Evolutionary conservation across 2,888 invertebrate species (phyloP).

Genomic region (Chrysolina americana): DNA sequence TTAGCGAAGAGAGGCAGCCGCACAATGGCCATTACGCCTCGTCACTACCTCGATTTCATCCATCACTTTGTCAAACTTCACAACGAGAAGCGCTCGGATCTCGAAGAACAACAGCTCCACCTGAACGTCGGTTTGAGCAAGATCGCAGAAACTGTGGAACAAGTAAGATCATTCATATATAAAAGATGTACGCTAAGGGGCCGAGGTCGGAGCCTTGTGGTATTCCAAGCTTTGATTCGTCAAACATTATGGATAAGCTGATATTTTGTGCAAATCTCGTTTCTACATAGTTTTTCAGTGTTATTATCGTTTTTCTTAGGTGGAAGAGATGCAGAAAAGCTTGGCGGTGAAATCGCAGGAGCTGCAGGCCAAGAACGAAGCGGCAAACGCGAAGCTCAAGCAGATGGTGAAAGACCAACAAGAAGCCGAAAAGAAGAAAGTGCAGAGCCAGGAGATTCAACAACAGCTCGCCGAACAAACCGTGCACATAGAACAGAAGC

Average conservation of each 20-base stretch:
- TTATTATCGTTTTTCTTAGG: constrained; percentile 65
- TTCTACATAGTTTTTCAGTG: too few species aligned
- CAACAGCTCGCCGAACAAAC: constrained; percentile 87
- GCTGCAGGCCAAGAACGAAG: constrained; percentile 97
- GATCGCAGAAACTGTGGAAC: constrained; percentile 99
- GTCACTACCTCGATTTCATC: constrained; percentile 98
- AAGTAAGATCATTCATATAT: constrained; percentile 66
- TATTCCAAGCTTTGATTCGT: neutral
- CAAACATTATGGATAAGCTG: too few species aligned
- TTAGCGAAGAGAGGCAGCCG: constrained; percentile 93
- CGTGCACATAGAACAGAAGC: constrained; percentile 93
- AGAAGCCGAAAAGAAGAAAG: constrained; percentile 99
- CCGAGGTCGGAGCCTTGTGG: neutral
- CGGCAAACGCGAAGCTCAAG: constrained; percentile 98
- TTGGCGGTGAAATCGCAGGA: constrained; percentile 96
- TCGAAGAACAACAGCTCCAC: constrained; percentile 99
- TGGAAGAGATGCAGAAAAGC: constrained; percentile 99
- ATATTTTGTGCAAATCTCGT: too few species aligned
- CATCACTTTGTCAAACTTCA: constrained; percentile 98
- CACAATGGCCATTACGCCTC: constrained; percentile 97
- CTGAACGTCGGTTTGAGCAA: constrained; percentile 98
- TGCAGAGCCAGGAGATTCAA: constrained; percentile 97
- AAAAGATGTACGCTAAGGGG: neutral
- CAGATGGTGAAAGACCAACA: constrained; percentile 99
- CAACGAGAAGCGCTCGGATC: constrained; percentile 96